Evolutionary conservation across 1,140 invertebrate species (phyloP).

Genomic region (Zaprionus vittiger): DNA sequence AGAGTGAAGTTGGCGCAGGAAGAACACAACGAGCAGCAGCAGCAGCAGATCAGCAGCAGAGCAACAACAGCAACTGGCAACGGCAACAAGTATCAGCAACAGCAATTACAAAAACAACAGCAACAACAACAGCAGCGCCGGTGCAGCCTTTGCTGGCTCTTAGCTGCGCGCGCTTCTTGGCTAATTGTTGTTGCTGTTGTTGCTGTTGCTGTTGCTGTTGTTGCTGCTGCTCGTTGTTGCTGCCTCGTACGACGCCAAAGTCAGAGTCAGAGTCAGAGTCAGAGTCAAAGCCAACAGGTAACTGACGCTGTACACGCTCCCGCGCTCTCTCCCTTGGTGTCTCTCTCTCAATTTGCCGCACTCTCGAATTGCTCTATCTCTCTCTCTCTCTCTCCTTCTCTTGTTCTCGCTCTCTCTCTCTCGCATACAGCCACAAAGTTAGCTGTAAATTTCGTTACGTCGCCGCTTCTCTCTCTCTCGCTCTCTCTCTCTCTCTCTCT

Average conservation of each 20-base stretch:
- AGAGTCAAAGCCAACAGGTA: conserved; percentile 78
- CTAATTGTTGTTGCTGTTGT: conserved; percentile 11
- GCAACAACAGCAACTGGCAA: conserved; percentile 37
- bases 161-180: not conserved
- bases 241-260: conserved; percentile 59
- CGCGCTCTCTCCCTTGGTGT: conserved; percentile 9
- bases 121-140: conserved; percentile 14
- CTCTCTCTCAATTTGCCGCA: conserved; percentile 7
- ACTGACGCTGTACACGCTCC: conserved; percentile 6
- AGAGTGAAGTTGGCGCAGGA: conserved; percentile 83
- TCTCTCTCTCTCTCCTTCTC: conserved; percentile 8
- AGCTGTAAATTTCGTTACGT: conserved; percentile 84
- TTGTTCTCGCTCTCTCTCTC: conserved; percentile 27
- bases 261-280: conserved; percentile 56
- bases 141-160: not conserved
- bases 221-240: conserved; percentile 31
- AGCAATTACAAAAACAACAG: conserved; percentile 20
- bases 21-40: conserved; percentile 40
- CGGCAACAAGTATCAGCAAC: conserved; percentile 26
- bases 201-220: not conserved
- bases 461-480: conserved; percentile 29
- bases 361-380: not conserved
- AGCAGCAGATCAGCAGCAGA: conserved; percentile 38
- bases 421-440: conserved; percentile 74
- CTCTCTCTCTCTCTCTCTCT: not conserved